A percentile compares a stretch with the other conserved stretches of the same genome.
Evolutionary conservation across 2,888 invertebrate genomes (phyloP).

Genomic region (Diloba caeruleocephala): DNA sequence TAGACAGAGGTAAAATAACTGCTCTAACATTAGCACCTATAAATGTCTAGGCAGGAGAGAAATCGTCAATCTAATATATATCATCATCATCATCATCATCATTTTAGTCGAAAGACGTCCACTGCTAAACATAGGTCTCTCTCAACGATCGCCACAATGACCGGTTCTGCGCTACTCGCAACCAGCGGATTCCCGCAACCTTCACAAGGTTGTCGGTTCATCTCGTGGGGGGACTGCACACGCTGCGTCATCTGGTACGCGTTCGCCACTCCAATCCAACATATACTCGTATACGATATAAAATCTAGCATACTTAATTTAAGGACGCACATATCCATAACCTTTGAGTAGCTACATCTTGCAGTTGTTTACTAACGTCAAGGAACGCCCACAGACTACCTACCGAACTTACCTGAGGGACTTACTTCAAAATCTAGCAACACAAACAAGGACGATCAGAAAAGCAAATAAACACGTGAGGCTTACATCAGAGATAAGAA

Average conservation of each 20-base stretch:
- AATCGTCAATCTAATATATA: conserved; percentile 23
- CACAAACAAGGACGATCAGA: conserved; percentile 58
- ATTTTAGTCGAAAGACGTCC: no score
- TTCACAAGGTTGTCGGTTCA: no score
- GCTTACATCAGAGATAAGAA: conserved; percentile 65
- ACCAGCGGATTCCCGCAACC: no score
- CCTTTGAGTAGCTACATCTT: conserved; percentile 8
- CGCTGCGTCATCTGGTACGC: no score
- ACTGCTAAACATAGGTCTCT: no score
- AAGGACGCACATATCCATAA: conserved; percentile 20
- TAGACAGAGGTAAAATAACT: conserved; percentile 26
- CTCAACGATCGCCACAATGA: no score
- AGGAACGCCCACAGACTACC: conserved; percentile 12
- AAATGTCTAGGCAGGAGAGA: conserved; percentile 37
- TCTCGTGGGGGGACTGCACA: no score
- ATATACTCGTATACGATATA: conserved; percentile 20
- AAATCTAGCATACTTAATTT: conserved; percentile 25
- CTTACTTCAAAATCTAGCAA: conserved; percentile 34
- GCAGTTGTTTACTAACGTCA: conserved; percentile 22
- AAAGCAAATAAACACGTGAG: conserved; percentile 67
- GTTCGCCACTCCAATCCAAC: no score
- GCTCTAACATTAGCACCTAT: conserved; percentile 8
- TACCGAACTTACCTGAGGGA: conserved; percentile 13
- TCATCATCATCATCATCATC: no score
- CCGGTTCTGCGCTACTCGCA: no score